Base-by-base conservation (phyloP, 2,113 vertebrate genomes). In the Stigmatopora nigra region DNA sequence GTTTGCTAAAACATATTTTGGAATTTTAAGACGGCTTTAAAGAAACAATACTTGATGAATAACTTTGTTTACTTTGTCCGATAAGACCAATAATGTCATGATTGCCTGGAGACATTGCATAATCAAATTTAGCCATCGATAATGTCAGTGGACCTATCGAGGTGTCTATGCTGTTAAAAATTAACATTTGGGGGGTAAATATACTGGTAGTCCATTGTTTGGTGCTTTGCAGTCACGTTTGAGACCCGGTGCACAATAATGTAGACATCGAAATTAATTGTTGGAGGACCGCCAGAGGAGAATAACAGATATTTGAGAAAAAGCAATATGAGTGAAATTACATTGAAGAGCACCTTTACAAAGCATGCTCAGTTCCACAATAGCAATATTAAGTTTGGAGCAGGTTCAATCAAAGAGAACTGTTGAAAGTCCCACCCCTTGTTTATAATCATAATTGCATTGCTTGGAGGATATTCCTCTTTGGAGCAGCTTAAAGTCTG, bases 391-490 rank as follows among this genome's bases (percentile, higher is more conserved):
- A 1, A 35, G 10, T 58, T 58, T 58, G 36, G 14, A 15, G 14
- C 7, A 53, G 51, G 51, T 22, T 55, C 53, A 25, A 31, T 31
- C 13, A 1, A 55, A 22, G 20, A 55, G 38, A 16, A 10, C 36
- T 38, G 15, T 44, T n/a, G 7, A 59, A n/a, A n/a, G 38, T 16
- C 4, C 68, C 60, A 49, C 13, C 10, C 65, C 36, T 53, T 36
- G 47, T 61, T 67, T 61, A 31, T 52, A 20, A 62, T 68, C 64
- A 41, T 44, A 16, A 15, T 74, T 67, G 35, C 53, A 51, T 70
- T 58, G 64, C 62, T 49, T 76, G 2, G 64, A 74, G 69, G 67
- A 75, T 69, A 71, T 65, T 62, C 57, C 64, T 59, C 60, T 55
- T 61, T 45, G 51, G 38, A 45, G 61, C 64, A 65, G 53, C 67